Base-by-base conservation (phyloP, 2,797 vertebrate genomes). In the Semaprochilodus insignis region DNA sequence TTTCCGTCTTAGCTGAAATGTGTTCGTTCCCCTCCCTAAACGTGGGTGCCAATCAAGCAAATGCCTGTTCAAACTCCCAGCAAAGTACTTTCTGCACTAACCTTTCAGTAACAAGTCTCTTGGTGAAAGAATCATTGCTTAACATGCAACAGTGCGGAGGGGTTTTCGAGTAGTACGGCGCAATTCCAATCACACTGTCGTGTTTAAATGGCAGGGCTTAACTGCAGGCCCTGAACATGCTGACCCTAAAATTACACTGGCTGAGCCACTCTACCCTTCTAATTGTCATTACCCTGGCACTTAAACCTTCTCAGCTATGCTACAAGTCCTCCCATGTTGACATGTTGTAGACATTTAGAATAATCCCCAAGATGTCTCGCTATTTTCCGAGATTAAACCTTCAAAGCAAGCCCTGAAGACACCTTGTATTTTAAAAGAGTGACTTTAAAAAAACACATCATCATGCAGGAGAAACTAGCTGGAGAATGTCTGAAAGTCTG, bases 351-450 rank as follows among this genome's bases (percentile, higher is more conserved):
- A 91, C 91, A 91, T 93, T 93, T 91, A 88, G 91, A 89, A 92
- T 94, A 94, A 94, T 93, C 92, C 91, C 74, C 5, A 90, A 91
- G 90, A 93, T 92, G 91, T 92, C 91, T 91, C 91, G 86, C 91
- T 91, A 91, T 92, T 92, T 94, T 92, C 84, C 85, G 59, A 93
- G 92, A 93, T 91, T 90, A 90, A 88, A 92, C 92, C 93, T 94
- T 93, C 93, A 94, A 93, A 94, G 88, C 89, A 88, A 88, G 69
- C 75, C 87, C 90, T 79, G 90, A 89, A 87, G 59, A 89, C 93
- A 90, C 89, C 88, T 87, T 89, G 81, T 77, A 91, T 92, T 93
- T 93, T 90, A 92, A 93, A 91, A 86, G 88, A 82, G 85, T 87
- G 87, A 91, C 91, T 82, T 89, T 81, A 60, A 85, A 88, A 88